These are phyloP conservation scores for Chaetogeoica ovagalla DNA, from an alignment of 2,888 invertebrate species.

Conservation along the genomic window DNA sequence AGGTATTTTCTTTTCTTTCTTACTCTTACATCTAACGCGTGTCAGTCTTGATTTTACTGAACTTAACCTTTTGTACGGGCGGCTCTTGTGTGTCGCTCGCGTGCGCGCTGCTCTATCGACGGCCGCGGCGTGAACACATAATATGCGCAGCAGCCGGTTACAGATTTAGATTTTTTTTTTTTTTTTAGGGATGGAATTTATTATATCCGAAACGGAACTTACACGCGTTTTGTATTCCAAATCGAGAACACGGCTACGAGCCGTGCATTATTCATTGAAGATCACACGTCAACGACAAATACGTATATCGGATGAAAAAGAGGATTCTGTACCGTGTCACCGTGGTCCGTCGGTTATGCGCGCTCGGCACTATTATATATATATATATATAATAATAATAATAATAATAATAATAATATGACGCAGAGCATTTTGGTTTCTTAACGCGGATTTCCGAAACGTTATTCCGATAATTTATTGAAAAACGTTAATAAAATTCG, in stretches of 20 bases:
- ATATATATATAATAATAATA: no score
- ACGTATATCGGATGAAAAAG: background rate
- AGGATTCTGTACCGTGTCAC: background rate
- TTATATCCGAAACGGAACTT: slow-evolving; percentile 47
- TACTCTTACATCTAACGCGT: slow-evolving; percentile 30
- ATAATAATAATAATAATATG: no score
- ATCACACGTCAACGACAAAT: slow-evolving; percentile 44
- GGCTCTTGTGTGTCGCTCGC: slow-evolving; percentile 8
- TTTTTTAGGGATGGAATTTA: slow-evolving; percentile 36
- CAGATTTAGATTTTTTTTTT: slow-evolving; percentile 45
- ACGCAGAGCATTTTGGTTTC: no score
- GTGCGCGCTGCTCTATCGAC: background rate
- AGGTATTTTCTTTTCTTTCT: slow-evolving; percentile 15
- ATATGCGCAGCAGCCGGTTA: background rate
- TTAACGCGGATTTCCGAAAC: no score
- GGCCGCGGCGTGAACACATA: background rate
- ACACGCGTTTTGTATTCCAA: slow-evolving; percentile 42
- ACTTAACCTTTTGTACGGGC: slow-evolving; percentile 39
- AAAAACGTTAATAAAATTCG: no score
- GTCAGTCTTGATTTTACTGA: slow-evolving; percentile 40
- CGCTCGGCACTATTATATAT: no score
- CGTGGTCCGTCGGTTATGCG: background rate
- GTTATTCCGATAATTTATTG: no score
- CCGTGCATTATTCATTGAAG: slow-evolving; percentile 38
- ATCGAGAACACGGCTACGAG: slow-evolving; percentile 31